Percentiles rank a stretch among this genome's conserved stretches.
These are phyloP conservation scores for Mungos mungo DNA, from an alignment of 2,113 vertebrate species.

Conservation along the genomic window DNA sequence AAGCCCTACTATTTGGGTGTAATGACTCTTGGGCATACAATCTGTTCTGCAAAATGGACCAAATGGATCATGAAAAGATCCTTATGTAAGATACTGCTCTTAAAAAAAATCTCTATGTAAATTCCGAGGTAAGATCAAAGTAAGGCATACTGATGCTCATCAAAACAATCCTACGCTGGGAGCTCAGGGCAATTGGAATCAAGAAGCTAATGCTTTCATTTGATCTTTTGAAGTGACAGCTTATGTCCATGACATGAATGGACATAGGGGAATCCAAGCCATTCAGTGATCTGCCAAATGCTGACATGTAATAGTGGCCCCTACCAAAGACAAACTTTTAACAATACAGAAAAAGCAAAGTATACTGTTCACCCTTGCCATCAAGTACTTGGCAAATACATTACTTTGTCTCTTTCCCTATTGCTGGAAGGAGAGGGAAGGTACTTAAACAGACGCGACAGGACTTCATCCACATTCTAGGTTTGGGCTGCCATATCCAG, in stretches of 20 bases:
- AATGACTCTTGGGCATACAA: not conserved
- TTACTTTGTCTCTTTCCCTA: not conserved
- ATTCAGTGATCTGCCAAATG: not conserved
- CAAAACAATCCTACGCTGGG: not conserved
- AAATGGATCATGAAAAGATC: not conserved
- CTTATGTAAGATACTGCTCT: not conserved
- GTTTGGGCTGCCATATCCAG: not conserved
- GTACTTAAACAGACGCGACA: not conserved
- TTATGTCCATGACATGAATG: not conserved
- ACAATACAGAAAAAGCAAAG: not conserved
- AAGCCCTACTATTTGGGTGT: not conserved
- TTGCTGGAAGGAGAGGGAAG: not conserved
- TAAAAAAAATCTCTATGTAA: not conserved
- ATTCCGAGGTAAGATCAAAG: conserved; percentile 23
- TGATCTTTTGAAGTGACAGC: not conserved
- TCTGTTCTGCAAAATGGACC: not conserved
- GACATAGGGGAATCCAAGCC: not conserved
- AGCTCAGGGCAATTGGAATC: not conserved
- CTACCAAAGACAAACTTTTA: not conserved
- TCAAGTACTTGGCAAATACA: not conserved
- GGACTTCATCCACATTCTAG: not conserved
- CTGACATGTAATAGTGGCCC: not conserved
- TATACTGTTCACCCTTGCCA: not conserved
- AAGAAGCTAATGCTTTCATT: not conserved
- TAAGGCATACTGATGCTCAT: not conserved